Evolutionary conservation across 2,888 invertebrate genomes (phyloP).

Genomic region (Romanomermis culicivorax): DNA sequence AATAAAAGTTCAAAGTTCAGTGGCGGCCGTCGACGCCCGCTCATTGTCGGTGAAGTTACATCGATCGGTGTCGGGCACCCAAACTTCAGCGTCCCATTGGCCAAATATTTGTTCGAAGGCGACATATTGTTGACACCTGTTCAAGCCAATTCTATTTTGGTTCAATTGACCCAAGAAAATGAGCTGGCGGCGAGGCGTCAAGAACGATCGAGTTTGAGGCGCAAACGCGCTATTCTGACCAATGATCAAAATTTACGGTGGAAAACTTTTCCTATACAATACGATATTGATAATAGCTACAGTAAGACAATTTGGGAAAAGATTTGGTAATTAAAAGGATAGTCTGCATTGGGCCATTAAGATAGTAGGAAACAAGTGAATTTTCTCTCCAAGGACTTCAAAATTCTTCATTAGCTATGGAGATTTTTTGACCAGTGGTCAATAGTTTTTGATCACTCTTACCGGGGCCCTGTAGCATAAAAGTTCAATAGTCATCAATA

Average conservation of each 20-base stretch:
- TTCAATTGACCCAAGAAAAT: conserved; percentile 9
- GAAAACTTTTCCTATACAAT: neutral
- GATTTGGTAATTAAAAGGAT: too few relatives aligned
- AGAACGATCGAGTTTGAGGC: neutral
- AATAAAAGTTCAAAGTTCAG: too few relatives aligned
- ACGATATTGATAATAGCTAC: neutral
- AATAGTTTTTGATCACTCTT: too few relatives aligned
- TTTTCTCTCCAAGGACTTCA: too few relatives aligned
- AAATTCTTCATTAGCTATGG: too few relatives aligned
- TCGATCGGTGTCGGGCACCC: neutral
- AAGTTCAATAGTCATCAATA: too few relatives aligned
- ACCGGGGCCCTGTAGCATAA: too few relatives aligned
- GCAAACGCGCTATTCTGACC: neutral
- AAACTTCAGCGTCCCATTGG: neutral
- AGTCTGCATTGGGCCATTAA: too few relatives aligned
- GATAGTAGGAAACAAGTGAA: too few relatives aligned
- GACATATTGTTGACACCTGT: conserved; percentile 21
- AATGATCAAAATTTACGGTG: neutral
- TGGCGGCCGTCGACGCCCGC: too few relatives aligned
- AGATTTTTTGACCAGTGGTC: too few relatives aligned
- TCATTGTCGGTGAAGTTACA: neutral
- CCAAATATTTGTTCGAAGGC: conserved; percentile 13
- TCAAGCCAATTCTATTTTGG: conserved; percentile 22
- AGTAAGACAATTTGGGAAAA: neutral
- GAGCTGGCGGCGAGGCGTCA: neutral